Evolutionary conservation across 2,888 invertebrate species (phyloP), one percentile per base, ranked within the genome.

Genomic region (Subacronicta megacephala): DNA sequence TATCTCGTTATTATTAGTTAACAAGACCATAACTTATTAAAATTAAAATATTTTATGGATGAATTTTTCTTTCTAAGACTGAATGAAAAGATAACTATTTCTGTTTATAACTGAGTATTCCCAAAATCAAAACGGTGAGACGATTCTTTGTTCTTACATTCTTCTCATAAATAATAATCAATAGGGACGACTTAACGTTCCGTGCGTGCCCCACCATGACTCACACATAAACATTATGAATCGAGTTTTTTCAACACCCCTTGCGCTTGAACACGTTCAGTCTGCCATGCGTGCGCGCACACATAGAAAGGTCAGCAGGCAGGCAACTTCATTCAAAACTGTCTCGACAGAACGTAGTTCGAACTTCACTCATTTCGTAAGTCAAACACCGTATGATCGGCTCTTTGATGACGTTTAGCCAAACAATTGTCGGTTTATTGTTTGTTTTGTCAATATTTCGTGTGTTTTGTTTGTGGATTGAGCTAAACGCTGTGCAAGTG

Each of bases 391-490:
- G 88, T 82, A 85, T 87, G 88, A 90, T 90, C 89, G 82, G 83
- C 73, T 72, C 80, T 80, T 84, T 84, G 84, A 84, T 91, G 91
- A 93, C 92, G 91, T 91, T 86, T 81, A 57, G 60, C 66, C 71
- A 84, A 85, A 90, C 88, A 87, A 86, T 87, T 81, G 82, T 82
- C 80, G 74, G 85, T 83, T 81, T 80, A 77, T 75, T 81, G 78
- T 84, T 87, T 90, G 92, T 91, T 92, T 88, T 89, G 90, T 92
- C 90, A 90, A 92, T 92, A 91, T 70, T 75, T 77, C 73, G 66
- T 77, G 68, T 75, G 65, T 73, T 73, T 75, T 78, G 80, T 82
- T 78, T 78, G 78, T 81, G 72, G 70, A 72, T 60, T 67, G 70
- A 77, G 64, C 53, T 76, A 60, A 66, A 69, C 51, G 50, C 57